Evolutionary conservation across 53 echinoderm and acorn worm genomes (phyloP).

Genomic region (Zoroaster sp.): DNA sequence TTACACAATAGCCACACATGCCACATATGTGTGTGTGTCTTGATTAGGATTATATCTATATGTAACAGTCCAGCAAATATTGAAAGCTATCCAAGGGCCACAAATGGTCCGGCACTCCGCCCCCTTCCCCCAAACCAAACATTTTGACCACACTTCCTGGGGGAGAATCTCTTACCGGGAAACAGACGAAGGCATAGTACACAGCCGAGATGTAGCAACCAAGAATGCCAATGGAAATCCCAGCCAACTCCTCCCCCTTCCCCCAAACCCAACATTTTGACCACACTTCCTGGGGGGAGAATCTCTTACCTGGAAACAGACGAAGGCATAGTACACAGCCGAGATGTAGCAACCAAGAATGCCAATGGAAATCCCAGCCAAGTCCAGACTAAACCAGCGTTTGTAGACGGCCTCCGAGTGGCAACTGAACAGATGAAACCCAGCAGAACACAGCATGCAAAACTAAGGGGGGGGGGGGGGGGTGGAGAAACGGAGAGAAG

Average conservation of each 20-base stretch:
- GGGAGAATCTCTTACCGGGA: not conserved
- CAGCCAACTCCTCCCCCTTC: slow-evolving; percentile 55
- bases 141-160: not conserved
- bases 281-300: not conserved
- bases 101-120: too few species aligned
- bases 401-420: slow-evolving; percentile 66
- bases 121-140: not conserved
- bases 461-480: slow-evolving; percentile 49
- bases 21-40: too few species aligned
- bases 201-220: slow-evolving; percentile 95
- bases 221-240: slow-evolving; percentile 87
- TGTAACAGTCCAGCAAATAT: too few species aligned
- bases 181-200: slow-evolving; percentile 79
- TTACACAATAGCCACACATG: too few species aligned
- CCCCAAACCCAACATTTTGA: not conserved
- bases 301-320: slow-evolving; percentile 83
- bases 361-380: slow-evolving; percentile 90
- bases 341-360: slow-evolving; percentile 94
- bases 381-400: slow-evolving; percentile 61
- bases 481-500: not conserved
- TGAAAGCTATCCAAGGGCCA: too few species aligned
- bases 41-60: too few species aligned
- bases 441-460: slow-evolving; percentile 94
- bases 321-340: slow-evolving; percentile 93
- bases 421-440: slow-evolving; percentile 81